Percentiles rank a stretch among this genome's conserved stretches.
Evolutionary conservation across 2,888 invertebrate genomes (phyloP).

Genomic region (Cryptus armator): DNA sequence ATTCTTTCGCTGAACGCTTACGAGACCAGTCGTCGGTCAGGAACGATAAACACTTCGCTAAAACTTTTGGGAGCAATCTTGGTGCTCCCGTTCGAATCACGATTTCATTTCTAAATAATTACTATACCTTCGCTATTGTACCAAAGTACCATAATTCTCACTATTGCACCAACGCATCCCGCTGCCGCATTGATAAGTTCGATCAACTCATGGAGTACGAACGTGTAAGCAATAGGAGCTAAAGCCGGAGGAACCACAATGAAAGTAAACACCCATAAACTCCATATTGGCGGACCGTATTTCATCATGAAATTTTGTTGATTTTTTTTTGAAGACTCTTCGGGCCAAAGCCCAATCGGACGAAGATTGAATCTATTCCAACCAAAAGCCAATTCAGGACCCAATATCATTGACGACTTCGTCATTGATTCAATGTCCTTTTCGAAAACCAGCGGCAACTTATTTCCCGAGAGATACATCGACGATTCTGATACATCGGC

Average conservation of each 20-base stretch:
- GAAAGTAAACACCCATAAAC: conserved; percentile 50
- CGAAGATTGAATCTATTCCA: conserved; percentile 71
- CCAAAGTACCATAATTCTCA: conserved; percentile 56
- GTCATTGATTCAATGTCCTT: neutral
- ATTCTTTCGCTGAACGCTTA: conserved; percentile 4
- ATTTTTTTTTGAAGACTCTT: conserved; percentile 43
- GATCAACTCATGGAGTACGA: conserved; percentile 60
- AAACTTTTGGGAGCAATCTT: conserved; percentile 32
- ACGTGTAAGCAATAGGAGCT: conserved; percentile 60
- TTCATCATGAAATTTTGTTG: neutral
- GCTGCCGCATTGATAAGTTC: conserved; percentile 49
- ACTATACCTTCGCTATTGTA: conserved; percentile 59
- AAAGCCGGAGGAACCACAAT: conserved; percentile 62
- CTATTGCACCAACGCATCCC: conserved; percentile 34
- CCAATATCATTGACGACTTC: neutral
- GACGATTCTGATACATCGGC: conserved; percentile 16
- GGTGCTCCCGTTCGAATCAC: neutral
- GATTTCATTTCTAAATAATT: neutral
- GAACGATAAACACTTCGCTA: conserved; percentile 46
- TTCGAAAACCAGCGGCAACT: too few relatives aligned
- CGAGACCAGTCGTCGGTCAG: conserved; percentile 46
- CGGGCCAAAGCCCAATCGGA: conserved; percentile 74
- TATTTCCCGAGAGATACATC: conserved; percentile 1
- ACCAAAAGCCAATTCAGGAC: conserved; percentile 66
- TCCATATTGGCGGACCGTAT: neutral